Percentiles rank a stretch among this genome's conserved stretches.
phyloP scores from a whole-genome alignment of 2,888 invertebrate species.

The Ganaspis brasiliensis region DNA sequence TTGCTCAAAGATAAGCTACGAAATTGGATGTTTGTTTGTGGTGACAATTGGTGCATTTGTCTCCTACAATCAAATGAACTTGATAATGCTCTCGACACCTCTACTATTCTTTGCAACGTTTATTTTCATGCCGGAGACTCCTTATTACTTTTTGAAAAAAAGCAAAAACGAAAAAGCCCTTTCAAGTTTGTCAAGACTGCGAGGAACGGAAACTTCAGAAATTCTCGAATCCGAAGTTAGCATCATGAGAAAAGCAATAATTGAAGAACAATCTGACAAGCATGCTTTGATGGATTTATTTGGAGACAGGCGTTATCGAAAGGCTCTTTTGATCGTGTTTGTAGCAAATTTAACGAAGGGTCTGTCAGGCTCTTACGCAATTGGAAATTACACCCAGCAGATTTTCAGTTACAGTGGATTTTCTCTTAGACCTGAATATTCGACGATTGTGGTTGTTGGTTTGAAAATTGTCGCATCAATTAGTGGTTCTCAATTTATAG shows the following conservation, averaged over 20 bases:
- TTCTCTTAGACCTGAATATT: conserved; percentile 81
- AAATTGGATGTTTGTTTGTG: conserved; percentile 4
- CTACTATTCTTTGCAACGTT: conserved; percentile 8
- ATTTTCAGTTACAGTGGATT: conserved; percentile 84
- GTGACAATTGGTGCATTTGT: conserved; percentile 15
- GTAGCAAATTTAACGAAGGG: conserved; percentile 85
- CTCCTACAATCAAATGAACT: background rate
- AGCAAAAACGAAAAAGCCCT: background rate
- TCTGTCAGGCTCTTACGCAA: conserved; percentile 84
- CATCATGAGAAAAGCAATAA: background rate
- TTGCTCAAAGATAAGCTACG: background rate
- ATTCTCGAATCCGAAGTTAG: background rate
- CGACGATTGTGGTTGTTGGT: conserved; percentile 82
- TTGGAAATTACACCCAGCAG: conserved; percentile 83
- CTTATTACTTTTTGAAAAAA: background rate
- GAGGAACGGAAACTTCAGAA: background rate
- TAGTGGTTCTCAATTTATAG: conserved; percentile 83
- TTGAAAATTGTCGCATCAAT: conserved; percentile 83
- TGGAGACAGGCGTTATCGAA: conserved; percentile 81
- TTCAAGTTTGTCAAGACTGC: background rate
- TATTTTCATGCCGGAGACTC: conserved; percentile 27
- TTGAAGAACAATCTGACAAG: background rate
- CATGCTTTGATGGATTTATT: conserved; percentile 77
- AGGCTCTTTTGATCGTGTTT: conserved; percentile 83
- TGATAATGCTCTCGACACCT: background rate